A percentile compares a stretch with the other conserved stretches of the same genome.
Conservation (phyloP, 2,888 invertebrate genomes). For the Nemurella pictetii region DNA sequence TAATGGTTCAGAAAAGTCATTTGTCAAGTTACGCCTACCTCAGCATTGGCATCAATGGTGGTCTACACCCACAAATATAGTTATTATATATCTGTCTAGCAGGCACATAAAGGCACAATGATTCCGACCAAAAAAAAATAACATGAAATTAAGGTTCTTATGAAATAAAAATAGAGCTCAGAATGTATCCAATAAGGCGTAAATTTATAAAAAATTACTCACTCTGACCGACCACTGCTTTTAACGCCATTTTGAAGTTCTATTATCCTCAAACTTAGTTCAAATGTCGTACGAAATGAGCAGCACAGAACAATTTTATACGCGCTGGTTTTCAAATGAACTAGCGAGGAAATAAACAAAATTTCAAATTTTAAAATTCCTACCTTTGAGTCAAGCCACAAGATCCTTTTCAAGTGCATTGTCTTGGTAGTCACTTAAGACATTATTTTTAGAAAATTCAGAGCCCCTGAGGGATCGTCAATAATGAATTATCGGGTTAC, state of each 20-base stretch:
- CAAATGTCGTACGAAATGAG: background rate
- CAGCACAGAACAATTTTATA: background rate
- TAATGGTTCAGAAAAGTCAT: too few relatives aligned
- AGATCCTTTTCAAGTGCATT: too few relatives aligned
- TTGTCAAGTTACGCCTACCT: background rate
- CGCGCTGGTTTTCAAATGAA: background rate
- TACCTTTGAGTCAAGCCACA: too few relatives aligned
- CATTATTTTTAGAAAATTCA: too few relatives aligned
- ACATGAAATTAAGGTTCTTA: background rate
- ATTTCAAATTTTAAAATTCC: background rate
- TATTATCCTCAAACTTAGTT: background rate
- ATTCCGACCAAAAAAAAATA: background rate
- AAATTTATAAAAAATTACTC: slow-evolving; percentile 57
- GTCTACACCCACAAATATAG: slow-evolving; percentile 26
- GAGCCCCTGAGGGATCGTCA: too few relatives aligned
- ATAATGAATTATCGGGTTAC: too few relatives aligned
- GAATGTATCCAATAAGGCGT: background rate
- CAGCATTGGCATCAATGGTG: background rate
- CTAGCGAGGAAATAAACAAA: too few relatives aligned
- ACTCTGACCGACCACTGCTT: slow-evolving; percentile 86
- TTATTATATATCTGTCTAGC: background rate
- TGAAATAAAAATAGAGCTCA: background rate
- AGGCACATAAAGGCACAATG: background rate
- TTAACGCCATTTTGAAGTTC: slow-evolving; percentile 75
- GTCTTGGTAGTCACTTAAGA: too few relatives aligned